Evolutionary conservation across 2,113 vertebrate species (phyloP).

Genomic region (Laticauda colubrina): DNA sequence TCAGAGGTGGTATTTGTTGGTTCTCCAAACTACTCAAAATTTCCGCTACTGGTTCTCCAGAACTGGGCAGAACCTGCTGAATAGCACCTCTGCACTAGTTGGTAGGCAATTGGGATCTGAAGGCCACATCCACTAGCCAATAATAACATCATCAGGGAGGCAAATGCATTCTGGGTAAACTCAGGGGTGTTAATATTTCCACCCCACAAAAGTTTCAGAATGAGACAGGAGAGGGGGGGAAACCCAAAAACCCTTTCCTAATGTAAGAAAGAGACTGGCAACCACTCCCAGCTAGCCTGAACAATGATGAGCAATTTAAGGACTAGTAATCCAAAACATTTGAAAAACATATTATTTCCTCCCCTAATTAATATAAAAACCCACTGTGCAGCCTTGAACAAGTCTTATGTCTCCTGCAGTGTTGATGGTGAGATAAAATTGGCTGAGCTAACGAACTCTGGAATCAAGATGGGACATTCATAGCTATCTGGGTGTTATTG

Average conservation of each 20-base stretch:
- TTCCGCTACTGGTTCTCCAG: no score
- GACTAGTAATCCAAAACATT: not conserved
- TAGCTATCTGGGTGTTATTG: no score
- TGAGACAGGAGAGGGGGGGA: not conserved
- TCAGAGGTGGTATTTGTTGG: no score
- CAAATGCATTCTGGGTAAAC: not conserved
- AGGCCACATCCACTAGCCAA: no score
- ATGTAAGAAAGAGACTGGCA: not conserved
- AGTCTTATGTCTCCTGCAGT: not conserved
- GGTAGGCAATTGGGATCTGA: no score
- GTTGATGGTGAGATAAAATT: not conserved
- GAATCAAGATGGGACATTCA: not conserved
- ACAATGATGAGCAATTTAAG: not conserved
- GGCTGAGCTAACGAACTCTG: not conserved
- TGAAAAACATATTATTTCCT: not conserved
- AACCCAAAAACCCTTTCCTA: no score
- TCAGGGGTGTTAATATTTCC: not conserved
- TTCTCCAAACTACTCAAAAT: no score
- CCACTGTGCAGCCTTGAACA: not conserved
- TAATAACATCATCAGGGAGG: not conserved
- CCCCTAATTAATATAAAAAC: not conserved
- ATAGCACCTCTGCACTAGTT: no score
- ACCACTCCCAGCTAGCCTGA: not conserved
- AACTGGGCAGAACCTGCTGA: no score
- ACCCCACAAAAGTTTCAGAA: not conserved